phyloP scores from a whole-genome alignment of 1,140 invertebrate genomes.

The Zaprionus gabonicus region DNA sequence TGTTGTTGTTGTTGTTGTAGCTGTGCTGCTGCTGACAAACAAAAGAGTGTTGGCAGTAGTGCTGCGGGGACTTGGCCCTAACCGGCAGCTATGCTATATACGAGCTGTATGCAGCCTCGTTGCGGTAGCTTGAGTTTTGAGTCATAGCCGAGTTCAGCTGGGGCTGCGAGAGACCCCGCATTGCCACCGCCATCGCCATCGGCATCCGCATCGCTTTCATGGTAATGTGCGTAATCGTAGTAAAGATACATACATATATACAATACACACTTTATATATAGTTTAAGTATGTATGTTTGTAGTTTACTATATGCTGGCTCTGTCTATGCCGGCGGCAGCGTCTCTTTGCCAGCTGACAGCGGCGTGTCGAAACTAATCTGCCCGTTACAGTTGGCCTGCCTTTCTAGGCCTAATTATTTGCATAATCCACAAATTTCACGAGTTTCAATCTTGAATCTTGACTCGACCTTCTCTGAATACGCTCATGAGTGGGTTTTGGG shows the following conservation, averaged over 20 bases:
- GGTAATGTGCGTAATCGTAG: constrained; percentile 53
- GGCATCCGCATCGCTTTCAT: constrained; percentile 70
- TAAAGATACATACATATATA: not conserved
- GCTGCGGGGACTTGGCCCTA: not conserved
- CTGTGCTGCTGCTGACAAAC: constrained; percentile 40
- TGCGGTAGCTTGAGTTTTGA: constrained; percentile 82
- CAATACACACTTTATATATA: not conserved
- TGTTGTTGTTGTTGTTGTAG: constrained; percentile 15
- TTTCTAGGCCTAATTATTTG: constrained; percentile 49
- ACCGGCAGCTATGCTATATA: constrained; percentile 13
- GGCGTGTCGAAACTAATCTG: constrained; percentile 65
- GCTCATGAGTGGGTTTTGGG: not conserved
- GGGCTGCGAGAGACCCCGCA: constrained; percentile 52
- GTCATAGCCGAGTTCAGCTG: constrained; percentile 57
- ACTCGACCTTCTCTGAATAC: constrained; percentile 6
- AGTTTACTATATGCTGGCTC: not conserved
- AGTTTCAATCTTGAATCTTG: constrained; percentile 11
- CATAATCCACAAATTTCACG: constrained; percentile 9
- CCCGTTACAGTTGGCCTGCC: constrained; percentile 70
- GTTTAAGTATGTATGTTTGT: not conserved
- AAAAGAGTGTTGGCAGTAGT: constrained; percentile 46
- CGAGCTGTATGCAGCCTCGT: constrained; percentile 51
- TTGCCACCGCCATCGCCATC: constrained; percentile 19
- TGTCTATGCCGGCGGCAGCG: constrained; percentile 24
- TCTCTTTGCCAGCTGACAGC: constrained; percentile 27